Conservation (phyloP, 2,113 vertebrate species). For the Rissa tridactyla region DNA sequence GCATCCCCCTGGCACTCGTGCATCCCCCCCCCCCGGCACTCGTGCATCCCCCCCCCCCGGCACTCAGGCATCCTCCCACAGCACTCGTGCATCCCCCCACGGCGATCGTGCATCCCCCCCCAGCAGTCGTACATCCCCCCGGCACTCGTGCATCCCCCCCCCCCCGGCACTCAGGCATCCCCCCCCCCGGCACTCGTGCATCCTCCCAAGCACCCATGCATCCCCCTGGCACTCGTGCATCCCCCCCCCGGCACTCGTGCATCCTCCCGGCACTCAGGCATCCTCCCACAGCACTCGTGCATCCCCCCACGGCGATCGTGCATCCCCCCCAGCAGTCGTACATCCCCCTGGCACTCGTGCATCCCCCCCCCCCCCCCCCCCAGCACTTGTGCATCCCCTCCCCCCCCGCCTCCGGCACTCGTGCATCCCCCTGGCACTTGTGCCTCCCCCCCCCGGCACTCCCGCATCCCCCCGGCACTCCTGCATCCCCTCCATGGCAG, state of each 20-base stretch:
- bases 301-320: not conserved
- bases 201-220: too few relatives aligned
- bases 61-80: not conserved
- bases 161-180: too few relatives aligned
- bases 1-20: too few relatives aligned
- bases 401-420: too few relatives aligned
- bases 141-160: not conserved
- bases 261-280: too few relatives aligned
- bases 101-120: not conserved
- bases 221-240: not conserved
- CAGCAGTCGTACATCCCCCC: not conserved
- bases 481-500: not conserved
- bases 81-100: not conserved
- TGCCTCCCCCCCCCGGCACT: too few relatives aligned
- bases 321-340: not conserved
- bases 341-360: not conserved
- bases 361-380: not conserved
- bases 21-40: not conserved
- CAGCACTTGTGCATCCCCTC: not conserved
- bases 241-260: not conserved
- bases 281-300: not conserved
- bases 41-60: not conserved
- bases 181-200: too few relatives aligned
- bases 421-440: too few relatives aligned
- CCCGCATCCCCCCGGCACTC: too few relatives aligned